Conservation (phyloP, 2,797 vertebrate species). For the Malurus splendens region DNA sequence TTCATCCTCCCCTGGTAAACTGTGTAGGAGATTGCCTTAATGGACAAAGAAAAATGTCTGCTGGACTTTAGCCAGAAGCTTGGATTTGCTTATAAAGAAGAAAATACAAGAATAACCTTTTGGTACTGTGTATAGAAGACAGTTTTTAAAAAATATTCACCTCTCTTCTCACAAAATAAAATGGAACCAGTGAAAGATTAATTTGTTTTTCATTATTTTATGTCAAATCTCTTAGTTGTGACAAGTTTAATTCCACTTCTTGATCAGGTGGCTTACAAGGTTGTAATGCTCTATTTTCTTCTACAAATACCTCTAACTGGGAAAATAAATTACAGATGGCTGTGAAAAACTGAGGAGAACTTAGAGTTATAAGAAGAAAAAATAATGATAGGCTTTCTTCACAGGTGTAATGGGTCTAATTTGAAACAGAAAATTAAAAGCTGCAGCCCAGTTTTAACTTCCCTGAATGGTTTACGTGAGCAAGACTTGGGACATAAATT, state of each 20-base stretch:
- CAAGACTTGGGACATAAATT: background rate
- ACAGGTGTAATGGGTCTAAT: background rate
- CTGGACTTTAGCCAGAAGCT: conserved; percentile 61
- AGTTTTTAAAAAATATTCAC: background rate
- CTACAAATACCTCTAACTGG: background rate
- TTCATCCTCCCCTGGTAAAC: conserved; percentile 64
- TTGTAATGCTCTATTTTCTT: background rate
- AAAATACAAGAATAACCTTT: background rate
- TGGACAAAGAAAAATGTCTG: conserved; percentile 55
- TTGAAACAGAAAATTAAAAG: background rate
- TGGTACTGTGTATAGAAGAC: conserved; percentile 4
- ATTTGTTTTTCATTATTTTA: background rate
- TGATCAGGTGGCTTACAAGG: conserved; percentile 11
- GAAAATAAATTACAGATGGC: background rate
- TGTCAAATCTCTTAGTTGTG: background rate
- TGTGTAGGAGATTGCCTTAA: conserved; percentile 64
- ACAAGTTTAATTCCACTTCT: conserved; percentile 23
- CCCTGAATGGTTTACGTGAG: background rate
- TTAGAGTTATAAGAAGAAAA: background rate
- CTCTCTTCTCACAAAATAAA: background rate
- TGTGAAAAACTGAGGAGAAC: background rate
- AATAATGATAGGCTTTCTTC: background rate
- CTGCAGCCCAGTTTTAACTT: background rate
- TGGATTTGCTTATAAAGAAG: conserved; percentile 43
- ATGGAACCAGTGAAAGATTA: background rate